phyloP scores from a whole-genome alignment of 2,113 vertebrate genomes.

The Turdus rufiventris region DNA sequence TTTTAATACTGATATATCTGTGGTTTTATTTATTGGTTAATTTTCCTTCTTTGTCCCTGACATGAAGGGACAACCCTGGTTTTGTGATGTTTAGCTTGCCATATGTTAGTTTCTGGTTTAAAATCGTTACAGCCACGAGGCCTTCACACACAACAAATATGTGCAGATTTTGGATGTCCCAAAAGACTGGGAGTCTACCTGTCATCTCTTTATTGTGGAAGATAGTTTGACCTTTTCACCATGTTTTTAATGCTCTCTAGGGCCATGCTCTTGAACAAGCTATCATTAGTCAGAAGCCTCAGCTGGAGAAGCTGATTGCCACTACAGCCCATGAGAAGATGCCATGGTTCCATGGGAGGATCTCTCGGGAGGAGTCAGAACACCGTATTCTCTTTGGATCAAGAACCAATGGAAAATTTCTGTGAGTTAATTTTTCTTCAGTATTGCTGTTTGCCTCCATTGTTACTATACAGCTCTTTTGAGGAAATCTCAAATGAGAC shows the following conservation, averaged over 20 bases:
- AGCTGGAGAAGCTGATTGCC: conserved; percentile 93
- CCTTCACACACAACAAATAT: background rate
- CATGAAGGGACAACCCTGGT: background rate
- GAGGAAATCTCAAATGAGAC: background rate
- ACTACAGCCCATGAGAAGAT: conserved; percentile 94
- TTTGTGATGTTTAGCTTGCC: background rate
- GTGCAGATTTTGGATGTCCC: background rate
- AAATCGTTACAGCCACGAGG: background rate
- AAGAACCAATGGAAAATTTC: conserved; percentile 85
- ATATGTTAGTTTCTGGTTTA: background rate
- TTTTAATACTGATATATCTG: background rate
- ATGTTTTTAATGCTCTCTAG: conserved; percentile 54
- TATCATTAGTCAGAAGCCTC: conserved; percentile 95
- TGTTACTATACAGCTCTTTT: background rate
- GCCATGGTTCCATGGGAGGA: conserved; percentile 94
- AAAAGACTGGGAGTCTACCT: background rate
- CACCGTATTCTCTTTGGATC: conserved; percentile 77
- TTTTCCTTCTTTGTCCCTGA: background rate
- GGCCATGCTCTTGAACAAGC: conserved; percentile 92
- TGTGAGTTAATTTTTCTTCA: conserved; percentile 77
- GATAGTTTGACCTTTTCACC: background rate
- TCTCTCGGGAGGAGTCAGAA: conserved; percentile 86
- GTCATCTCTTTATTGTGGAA: background rate
- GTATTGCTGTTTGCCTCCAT: background rate
- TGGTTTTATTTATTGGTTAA: background rate